Conservation (phyloP, 2,113 vertebrate species). For the Zosterops japonicus region DNA sequence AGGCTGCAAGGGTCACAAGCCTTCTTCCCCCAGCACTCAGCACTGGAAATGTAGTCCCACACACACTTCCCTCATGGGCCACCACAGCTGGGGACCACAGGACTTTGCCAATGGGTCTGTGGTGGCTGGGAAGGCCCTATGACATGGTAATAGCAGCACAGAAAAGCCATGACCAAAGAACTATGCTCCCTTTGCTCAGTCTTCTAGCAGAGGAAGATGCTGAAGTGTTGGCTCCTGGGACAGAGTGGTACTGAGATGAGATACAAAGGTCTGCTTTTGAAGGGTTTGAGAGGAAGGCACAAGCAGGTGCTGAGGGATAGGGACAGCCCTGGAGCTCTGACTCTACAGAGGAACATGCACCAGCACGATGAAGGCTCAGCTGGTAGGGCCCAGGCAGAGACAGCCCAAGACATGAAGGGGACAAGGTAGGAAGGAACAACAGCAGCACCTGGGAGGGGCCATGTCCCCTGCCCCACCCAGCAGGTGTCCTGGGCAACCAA, state of each 20-base stretch:
- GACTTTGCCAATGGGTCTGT: not conserved
- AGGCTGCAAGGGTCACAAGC: not conserved
- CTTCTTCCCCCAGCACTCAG: not conserved
- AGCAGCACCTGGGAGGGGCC: not conserved
- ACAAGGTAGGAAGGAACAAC: not conserved
- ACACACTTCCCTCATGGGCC: rapidly evolving
- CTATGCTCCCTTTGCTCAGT: not conserved
- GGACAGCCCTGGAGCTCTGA: not conserved
- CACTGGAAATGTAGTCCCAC: not conserved
- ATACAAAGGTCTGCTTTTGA: not conserved
- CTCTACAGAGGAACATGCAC: not conserved
- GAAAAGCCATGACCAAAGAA: not conserved
- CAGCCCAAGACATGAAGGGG: not conserved
- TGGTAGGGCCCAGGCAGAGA: not conserved
- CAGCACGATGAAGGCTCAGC: not conserved
- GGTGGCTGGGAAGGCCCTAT: not conserved
- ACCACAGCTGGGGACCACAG: not conserved
- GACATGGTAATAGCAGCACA: rapidly evolving
- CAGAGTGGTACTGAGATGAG: not conserved
- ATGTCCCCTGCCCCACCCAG: not conserved
- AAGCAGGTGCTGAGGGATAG: not conserved
- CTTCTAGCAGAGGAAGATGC: not conserved
- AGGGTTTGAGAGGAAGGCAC: not conserved
- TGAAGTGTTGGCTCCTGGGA: not conserved
- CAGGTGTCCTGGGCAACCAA: not conserved